Evolutionary conservation across 2,797 vertebrate species (phyloP).

Genomic region (Tamandua tetradactyla): DNA sequence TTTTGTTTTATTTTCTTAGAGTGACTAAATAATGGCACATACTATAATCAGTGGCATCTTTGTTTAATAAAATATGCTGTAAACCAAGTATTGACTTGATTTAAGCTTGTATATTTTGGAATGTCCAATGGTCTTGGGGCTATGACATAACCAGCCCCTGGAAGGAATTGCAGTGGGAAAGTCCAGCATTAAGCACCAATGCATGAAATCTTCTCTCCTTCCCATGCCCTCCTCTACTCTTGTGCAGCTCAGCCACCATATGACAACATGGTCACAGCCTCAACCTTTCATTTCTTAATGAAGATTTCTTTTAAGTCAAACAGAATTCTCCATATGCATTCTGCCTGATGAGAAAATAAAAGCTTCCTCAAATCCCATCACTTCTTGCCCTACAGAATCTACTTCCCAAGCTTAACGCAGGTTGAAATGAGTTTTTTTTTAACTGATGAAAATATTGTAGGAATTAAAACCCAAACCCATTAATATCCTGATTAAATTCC

Average conservation of each 20-base stretch:
- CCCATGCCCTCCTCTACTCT: fast-evolving
- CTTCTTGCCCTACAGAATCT: slow-evolving; percentile 41
- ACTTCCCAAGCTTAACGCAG: slow-evolving; percentile 28
- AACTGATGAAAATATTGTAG: slow-evolving; percentile 58
- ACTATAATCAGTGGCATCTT: neutral
- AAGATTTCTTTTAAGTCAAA: slow-evolving; percentile 56
- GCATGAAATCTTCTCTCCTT: neutral
- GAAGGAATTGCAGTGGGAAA: fast-evolving
- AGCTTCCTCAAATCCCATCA: slow-evolving; percentile 54
- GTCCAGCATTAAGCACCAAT: fast-evolving
- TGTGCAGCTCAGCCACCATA: neutral
- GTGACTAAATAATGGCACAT: neutral
- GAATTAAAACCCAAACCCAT: slow-evolving; percentile 64
- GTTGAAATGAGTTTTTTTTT: slow-evolving; percentile 29
- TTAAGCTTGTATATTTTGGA: neutral
- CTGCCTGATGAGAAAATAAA: slow-evolving; percentile 65
- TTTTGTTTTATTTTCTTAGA: neutral
- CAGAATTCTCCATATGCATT: neutral
- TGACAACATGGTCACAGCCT: neutral
- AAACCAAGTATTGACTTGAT: neutral
- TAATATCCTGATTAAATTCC: slow-evolving; percentile 55
- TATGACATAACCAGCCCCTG: neutral
- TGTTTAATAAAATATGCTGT: neutral
- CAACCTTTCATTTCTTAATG: neutral
- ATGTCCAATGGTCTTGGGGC: neutral